Evolutionary conservation across 92 coral and sea anemone species (phyloP).

Genomic region (Montipora capitata): DNA sequence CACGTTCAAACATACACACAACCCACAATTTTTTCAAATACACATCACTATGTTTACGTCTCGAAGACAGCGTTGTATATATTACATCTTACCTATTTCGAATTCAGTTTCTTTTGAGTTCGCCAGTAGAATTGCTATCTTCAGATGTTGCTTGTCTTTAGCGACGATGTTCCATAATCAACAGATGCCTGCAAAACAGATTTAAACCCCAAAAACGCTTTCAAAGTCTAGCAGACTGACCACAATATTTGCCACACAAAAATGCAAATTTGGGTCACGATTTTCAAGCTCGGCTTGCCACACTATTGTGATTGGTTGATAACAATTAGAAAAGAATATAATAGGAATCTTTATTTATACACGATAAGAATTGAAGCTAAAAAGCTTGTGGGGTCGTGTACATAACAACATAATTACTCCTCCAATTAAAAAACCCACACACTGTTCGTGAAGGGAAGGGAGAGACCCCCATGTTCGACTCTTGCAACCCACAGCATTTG

Average conservation of each 20-base stretch:
- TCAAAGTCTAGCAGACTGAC: neutral
- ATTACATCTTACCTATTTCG: neutral
- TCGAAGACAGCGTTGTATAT: neutral
- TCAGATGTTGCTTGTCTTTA: neutral
- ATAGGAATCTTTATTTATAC: too few species aligned
- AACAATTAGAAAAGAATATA: too few species aligned
- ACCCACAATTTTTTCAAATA: neutral
- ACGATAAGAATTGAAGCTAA: too few species aligned
- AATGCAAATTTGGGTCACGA: conserved; percentile 8
- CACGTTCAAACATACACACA: neutral
- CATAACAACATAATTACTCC: too few species aligned
- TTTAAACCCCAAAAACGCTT: too few species aligned
- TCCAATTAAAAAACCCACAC: too few species aligned
- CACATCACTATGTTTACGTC: neutral
- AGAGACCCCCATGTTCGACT: too few species aligned
- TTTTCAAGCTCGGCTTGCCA: conserved; percentile 22
- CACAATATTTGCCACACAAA: neutral
- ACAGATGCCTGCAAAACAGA: too few species aligned
- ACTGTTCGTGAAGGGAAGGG: too few species aligned
- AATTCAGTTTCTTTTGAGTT: neutral
- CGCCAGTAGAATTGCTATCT: neutral
- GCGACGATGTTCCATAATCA: neutral
- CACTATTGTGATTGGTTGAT: conserved; percentile 21
- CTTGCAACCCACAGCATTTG: too few species aligned
- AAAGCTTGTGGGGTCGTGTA: too few species aligned